A percentile compares a stretch with the other conserved stretches of the same genome.
Evolutionary conservation across 2,888 invertebrate genomes (phyloP).

Genomic region (Malacosoma neustria): DNA sequence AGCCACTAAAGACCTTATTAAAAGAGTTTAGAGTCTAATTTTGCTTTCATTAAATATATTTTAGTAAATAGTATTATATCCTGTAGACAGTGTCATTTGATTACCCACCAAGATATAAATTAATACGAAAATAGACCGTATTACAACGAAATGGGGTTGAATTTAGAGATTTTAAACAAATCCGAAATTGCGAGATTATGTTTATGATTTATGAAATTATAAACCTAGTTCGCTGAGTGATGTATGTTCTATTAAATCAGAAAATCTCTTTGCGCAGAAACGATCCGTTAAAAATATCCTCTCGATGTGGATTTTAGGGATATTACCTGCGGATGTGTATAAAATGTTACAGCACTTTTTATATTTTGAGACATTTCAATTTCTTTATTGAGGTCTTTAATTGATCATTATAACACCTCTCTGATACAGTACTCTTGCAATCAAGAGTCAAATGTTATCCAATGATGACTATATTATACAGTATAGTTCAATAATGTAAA

Average conservation of each 20-base stretch:
- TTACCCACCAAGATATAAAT: neutral
- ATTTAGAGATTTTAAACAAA: neutral
- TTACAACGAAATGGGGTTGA: neutral
- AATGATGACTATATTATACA: no score
- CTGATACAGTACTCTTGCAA: no score
- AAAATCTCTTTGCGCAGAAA: neutral
- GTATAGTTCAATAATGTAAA: no score
- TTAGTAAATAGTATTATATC: neutral
- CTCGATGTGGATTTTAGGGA: neutral
- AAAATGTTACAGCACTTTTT: conserved; percentile 5
- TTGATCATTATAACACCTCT: no score
- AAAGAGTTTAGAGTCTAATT: neutral
- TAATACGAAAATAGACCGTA: neutral
- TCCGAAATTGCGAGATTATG: neutral
- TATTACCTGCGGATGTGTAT: neutral
- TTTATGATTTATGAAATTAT: conserved; percentile 37
- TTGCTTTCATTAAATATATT: neutral
- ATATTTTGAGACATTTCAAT: conserved; percentile 4
- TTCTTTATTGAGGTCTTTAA: no score
- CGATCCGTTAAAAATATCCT: neutral
- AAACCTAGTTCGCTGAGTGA: conserved; percentile 42
- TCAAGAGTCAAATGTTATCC: no score
- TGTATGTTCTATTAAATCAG: conserved; percentile 29
- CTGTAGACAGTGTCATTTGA: neutral
- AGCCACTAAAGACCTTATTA: neutral